phyloP scores from a whole-genome alignment of 2,888 invertebrate species.

The Ectemnius continuus region DNA sequence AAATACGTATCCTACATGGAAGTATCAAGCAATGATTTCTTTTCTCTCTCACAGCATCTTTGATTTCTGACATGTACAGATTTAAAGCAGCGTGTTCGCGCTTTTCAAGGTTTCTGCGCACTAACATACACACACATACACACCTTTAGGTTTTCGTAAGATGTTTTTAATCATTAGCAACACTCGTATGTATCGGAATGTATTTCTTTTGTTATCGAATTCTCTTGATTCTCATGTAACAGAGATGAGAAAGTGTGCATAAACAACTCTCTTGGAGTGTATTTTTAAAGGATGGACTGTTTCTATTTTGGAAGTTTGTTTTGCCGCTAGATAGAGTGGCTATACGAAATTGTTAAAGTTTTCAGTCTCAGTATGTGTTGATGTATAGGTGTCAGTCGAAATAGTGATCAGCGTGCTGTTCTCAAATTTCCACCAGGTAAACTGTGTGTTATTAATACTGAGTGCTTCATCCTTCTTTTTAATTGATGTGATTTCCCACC shows the following conservation, averaged over 20 bases:
- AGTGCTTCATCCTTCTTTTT: no score
- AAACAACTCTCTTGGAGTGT: slow-evolving; percentile 24
- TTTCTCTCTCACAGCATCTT: slow-evolving; percentile 30
- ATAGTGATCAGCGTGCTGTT: no score
- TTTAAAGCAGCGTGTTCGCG: slow-evolving; percentile 10
- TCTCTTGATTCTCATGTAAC: slow-evolving; percentile 46
- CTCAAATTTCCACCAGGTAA: no score
- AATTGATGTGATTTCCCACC: no score
- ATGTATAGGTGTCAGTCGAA: slow-evolving; percentile 4
- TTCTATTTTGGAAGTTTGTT: slow-evolving; percentile 55
- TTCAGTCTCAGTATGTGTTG: slow-evolving; percentile 38
- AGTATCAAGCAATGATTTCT: slow-evolving; percentile 39
- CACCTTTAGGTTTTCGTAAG: slow-evolving; percentile 24
- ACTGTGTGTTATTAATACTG: no score
- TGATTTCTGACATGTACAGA: slow-evolving; percentile 24
- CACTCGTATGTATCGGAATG: slow-evolving; percentile 25
- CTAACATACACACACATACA: slow-evolving; percentile 4
- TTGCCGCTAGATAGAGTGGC: slow-evolving; percentile 43
- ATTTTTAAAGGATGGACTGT: slow-evolving; percentile 56
- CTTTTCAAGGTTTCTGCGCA: neutral
- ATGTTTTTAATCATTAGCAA: slow-evolving; percentile 16
- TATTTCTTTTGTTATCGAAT: slow-evolving; percentile 50
- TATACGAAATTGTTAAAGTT: slow-evolving; percentile 45
- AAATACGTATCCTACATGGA: slow-evolving; percentile 22
- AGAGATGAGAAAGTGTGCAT: slow-evolving; percentile 29